These are phyloP conservation scores for Bombycilla garrulus DNA, from an alignment of 2,113 vertebrate genomes.

Conservation along the genomic window DNA sequence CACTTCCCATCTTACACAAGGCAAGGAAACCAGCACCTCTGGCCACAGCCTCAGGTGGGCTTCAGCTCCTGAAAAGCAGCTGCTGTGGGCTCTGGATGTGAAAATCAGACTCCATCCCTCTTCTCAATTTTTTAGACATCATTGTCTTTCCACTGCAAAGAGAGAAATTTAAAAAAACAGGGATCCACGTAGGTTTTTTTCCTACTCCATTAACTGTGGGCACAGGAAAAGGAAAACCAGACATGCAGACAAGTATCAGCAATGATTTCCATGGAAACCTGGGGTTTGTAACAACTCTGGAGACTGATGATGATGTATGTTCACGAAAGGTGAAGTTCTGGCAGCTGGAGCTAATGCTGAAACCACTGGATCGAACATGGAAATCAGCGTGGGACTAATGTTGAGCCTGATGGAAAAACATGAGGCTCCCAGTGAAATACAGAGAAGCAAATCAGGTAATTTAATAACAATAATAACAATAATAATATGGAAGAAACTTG, in stretches of 20 bases:
- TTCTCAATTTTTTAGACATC: neutral
- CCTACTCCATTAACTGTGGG: neutral
- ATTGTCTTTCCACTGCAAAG: neutral
- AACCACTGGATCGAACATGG: neutral
- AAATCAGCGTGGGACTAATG: neutral
- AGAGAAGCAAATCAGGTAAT: neutral
- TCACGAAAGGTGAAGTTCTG: neutral
- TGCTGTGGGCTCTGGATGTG: neutral
- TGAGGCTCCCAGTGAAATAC: neutral
- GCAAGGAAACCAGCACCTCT: neutral
- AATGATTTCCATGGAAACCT: neutral
- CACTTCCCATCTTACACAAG: accelerated
- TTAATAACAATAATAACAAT: neutral
- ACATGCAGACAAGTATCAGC: neutral
- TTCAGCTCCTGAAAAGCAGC: neutral
- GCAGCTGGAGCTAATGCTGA: neutral
- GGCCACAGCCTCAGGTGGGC: neutral
- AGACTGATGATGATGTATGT: neutral
- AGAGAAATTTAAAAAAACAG: neutral
- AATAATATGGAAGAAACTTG: neutral
- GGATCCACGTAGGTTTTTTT: accelerated
- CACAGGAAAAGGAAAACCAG: neutral
- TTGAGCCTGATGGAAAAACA: neutral
- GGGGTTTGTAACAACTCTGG: neutral
- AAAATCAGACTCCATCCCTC: neutral